A percentile compares a stretch with the other conserved stretches of the same genome.
These are phyloP conservation scores for Leucopsar rothschildi DNA, from an alignment of 2,113 vertebrate species.

Conservation along the genomic window DNA sequence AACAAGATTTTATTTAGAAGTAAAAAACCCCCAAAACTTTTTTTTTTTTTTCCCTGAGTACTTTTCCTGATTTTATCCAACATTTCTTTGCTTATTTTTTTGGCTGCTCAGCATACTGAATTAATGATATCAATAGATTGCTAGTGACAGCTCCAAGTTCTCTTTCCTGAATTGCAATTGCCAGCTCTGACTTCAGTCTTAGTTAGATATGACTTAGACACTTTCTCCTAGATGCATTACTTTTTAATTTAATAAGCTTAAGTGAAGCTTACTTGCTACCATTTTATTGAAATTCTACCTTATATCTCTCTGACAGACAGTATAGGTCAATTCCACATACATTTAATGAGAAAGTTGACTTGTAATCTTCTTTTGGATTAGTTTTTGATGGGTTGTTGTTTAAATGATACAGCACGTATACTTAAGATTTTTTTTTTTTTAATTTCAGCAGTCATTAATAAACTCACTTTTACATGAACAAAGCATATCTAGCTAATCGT, in stretches of 20 bases:
- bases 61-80: background rate
- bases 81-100: background rate
- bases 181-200: background rate
- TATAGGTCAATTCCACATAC: background rate
- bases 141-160: background rate
- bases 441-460: background rate
- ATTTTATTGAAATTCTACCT: background rate
- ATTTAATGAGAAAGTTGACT: background rate
- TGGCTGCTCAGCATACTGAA: background rate
- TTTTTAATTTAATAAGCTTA: background rate
- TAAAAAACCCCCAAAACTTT: accelerated
- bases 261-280: background rate
- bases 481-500: background rate
- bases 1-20: background rate
- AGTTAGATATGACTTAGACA: background rate
- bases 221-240: background rate
- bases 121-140: background rate
- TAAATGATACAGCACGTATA: background rate
- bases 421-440: background rate
- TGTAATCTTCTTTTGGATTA: background rate
- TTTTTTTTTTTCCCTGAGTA: background rate
- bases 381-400: background rate
- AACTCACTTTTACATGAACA: background rate
- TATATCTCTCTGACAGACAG: background rate
- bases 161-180: background rate